These are phyloP conservation scores for Myotis yumanensis DNA, from an alignment of 2,113 vertebrate genomes.

Conservation along the genomic window DNA sequence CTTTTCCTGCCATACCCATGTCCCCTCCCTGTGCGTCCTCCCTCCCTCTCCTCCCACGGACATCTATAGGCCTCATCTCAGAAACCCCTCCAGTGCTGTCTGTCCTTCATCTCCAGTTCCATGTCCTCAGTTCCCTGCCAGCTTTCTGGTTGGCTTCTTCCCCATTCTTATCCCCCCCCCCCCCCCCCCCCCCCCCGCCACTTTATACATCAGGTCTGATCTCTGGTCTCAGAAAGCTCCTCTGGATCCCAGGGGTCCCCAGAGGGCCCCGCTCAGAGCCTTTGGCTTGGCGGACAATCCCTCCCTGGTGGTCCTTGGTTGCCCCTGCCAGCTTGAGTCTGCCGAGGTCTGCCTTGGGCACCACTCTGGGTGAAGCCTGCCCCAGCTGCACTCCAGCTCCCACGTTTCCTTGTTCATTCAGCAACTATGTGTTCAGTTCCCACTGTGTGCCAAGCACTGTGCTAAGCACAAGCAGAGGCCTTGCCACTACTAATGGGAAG, in stretches of 20 bases:
- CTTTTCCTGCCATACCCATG: accelerated
- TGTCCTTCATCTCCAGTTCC: background rate
- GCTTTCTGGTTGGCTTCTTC: background rate
- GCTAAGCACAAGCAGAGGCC: background rate
- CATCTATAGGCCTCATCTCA: background rate
- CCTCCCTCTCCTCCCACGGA: background rate
- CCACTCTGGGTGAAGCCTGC: background rate
- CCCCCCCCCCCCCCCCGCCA: background rate
- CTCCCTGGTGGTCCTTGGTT: background rate
- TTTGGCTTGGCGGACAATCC: background rate
- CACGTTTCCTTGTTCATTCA: background rate
- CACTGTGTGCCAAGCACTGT: no score
- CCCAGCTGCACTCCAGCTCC: background rate
- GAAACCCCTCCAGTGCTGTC: background rate
- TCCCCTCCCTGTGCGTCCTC: background rate
- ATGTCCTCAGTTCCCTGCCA: background rate
- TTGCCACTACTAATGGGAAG: background rate
- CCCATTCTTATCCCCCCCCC: background rate
- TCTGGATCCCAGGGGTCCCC: background rate
- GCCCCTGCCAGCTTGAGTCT: background rate
- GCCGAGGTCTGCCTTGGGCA: background rate
- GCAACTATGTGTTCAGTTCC: background rate
- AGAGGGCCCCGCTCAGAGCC: background rate
- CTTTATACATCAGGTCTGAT: background rate
- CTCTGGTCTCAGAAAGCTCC: background rate